These are phyloP conservation scores for Camptogramma bilineatum DNA, from an alignment of 2,888 invertebrate species.

Conservation along the genomic window DNA sequence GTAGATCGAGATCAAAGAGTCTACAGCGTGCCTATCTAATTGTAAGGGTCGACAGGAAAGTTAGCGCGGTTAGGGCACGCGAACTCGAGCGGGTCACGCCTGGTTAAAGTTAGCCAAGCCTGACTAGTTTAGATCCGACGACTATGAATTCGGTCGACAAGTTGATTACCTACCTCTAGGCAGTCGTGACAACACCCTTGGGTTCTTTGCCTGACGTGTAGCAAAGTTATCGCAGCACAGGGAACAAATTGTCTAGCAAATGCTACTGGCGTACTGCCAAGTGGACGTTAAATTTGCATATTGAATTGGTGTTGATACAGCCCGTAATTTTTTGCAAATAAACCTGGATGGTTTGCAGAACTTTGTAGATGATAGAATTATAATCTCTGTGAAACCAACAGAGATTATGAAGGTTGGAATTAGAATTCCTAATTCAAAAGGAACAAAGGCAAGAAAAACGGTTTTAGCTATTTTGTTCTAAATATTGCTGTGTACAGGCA, in stretches of 20 bases:
- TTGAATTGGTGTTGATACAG: conserved; percentile 38
- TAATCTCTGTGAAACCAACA: conserved; percentile 13
- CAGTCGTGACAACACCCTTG: conserved; percentile 38
- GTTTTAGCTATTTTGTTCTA: conserved; percentile 38
- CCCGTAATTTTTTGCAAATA: conserved; percentile 29
- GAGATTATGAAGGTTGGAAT: conserved; percentile 23
- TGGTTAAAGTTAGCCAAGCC: conserved; percentile 18
- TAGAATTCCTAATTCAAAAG: conserved; percentile 30
- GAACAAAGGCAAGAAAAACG: conserved; percentile 24
- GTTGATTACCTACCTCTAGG: conserved; percentile 47
- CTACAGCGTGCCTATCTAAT: conserved; percentile 31
- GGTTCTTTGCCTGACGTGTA: conserved; percentile 39
- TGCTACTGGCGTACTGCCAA: conserved; percentile 34
- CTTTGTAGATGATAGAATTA: conserved; percentile 23
- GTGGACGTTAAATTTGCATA: conserved; percentile 32
- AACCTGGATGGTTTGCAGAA: conserved; percentile 20
- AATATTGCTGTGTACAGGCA: conserved; percentile 41
- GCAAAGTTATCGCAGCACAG: conserved; percentile 40
- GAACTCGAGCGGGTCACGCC: conserved; percentile 22
- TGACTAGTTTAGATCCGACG: conserved; percentile 12
- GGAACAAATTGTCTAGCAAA: conserved; percentile 35
- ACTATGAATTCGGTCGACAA: conserved; percentile 38
- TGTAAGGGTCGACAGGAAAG: conserved; percentile 39
- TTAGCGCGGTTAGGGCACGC: conserved; percentile 38
- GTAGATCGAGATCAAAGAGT: conserved; percentile 59